Evolutionary conservation across 2,113 vertebrate genomes (phyloP), one percentile per base, ranked within the genome.

Genomic region (Azemiops feae): DNA sequence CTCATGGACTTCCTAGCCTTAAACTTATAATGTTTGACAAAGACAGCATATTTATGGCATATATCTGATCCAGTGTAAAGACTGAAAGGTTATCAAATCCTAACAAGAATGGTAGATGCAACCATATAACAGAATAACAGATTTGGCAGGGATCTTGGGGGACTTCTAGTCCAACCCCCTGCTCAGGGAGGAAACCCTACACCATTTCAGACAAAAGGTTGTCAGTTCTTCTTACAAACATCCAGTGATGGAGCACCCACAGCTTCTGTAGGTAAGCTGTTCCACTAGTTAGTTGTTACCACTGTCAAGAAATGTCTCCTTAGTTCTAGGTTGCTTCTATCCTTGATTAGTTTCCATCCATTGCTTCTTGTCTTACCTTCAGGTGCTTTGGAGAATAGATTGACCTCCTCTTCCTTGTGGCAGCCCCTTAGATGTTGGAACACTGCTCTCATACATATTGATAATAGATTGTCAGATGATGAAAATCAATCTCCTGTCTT

Each of bases 41-140:
- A 97, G 97, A 97, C 96, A 96, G 57, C 95, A 92, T 60, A 96
- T 97, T 97, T 98, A 98, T 97, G 96, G 96, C 97, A 97, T 97
- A 96, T 74, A 97, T 95, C 96, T 97, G 97, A 94, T 96, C 96
- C 96, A 97, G 95, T 95, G 96, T 94, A 97, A 97, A 96, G 96
- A 97, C 95, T 97, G 96, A 97, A 97, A 96, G 95, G 92, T 92
- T 96, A 92, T 97, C 94, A 92, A 96, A 86, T 96, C 94, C 95
- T 97, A 97, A 93, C 69, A 96, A 97, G 95, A 94, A 96, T 12
- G 55, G 89, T 93, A 97, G 96, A 89, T 81, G 96, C 88, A 89
- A 95, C 96, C 97, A 94, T n/a, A 64, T n/a, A 64, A 64, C 58
- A 60, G 25, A 60, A 60, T 30, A 30, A 30, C 60, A n/a, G 27